These are phyloP conservation scores for Himalopsyche kuldschensis DNA, from an alignment of 2,888 invertebrate genomes.

Conservation along the genomic window DNA sequence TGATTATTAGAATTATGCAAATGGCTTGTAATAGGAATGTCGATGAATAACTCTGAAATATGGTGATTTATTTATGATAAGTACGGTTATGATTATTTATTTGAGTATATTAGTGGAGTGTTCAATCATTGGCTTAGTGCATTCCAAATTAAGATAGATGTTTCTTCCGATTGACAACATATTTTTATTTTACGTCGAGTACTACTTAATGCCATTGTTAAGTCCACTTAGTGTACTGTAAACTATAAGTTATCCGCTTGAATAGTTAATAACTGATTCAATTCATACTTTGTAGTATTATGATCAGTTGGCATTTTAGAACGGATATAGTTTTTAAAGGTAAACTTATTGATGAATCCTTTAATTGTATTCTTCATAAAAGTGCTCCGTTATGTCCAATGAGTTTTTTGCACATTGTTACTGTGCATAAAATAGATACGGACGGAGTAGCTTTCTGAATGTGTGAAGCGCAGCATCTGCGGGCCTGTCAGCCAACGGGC, in stretches of 20 bases:
- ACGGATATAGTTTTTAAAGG: constrained; percentile 5
- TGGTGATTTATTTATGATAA: neutral
- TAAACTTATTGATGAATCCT: neutral
- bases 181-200: neutral
- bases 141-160: constrained; percentile 26
- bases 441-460: neutral
- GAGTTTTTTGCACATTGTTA: neutral
- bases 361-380: neutral
- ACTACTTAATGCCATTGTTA: neutral
- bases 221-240: neutral
- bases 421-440: neutral
- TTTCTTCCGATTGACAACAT: neutral
- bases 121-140: constrained; percentile 23
- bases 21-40: neutral
- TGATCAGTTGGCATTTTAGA: constrained; percentile 13
- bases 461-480: neutral
- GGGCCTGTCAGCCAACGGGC: constrained; percentile 17
- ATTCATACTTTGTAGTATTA: neutral
- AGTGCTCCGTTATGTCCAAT: neutral
- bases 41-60: neutral
- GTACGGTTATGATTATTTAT: neutral
- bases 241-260: neutral
- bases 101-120: neutral
- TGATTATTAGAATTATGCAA: neutral
- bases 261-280: neutral